A percentile compares a stretch with the other conserved stretches of the same genome.
phyloP scores from a whole-genome alignment of 2,113 vertebrate genomes.

The Gasterosteus aculeatus region DNA sequence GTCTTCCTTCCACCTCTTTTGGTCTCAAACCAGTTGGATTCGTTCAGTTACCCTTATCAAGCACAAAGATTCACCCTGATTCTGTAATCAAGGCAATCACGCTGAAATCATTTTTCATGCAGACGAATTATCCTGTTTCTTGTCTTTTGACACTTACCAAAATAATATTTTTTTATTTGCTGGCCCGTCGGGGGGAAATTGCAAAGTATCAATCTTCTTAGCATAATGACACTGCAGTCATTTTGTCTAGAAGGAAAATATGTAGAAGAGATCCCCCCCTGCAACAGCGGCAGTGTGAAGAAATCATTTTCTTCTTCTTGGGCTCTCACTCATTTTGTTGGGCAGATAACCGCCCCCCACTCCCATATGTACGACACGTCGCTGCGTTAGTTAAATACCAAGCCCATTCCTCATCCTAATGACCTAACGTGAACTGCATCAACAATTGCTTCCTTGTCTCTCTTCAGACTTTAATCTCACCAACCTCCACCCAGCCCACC shows the following conservation, averaged over 20 bases:
- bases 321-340: slow-evolving; percentile 42
- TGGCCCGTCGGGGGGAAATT: slow-evolving; percentile 51
- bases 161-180: slow-evolving; percentile 42
- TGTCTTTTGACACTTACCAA: slow-evolving; percentile 6
- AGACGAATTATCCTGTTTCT: slow-evolving; percentile 10
- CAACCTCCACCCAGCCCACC: slow-evolving; percentile 35
- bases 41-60: slow-evolving; percentile 32
- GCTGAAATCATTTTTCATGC: slow-evolving; percentile 12
- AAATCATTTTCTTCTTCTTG: slow-evolving; percentile 33
- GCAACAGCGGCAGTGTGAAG: slow-evolving; percentile 49
- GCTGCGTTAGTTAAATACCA: slow-evolving; percentile 78
- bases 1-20: slow-evolving; percentile 27
- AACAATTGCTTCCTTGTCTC: slow-evolving; percentile 65
- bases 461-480: slow-evolving; percentile 66
- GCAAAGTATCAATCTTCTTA: slow-evolving; percentile 21
- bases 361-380: slow-evolving; percentile 64
- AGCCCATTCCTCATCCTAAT: slow-evolving; percentile 79
- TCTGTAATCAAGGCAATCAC: slow-evolving; percentile 17
- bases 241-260: slow-evolving; percentile 1
- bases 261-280: slow-evolving; percentile 25
- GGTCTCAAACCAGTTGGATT: slow-evolving; percentile 33
- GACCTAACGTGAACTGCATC: slow-evolving; percentile 68
- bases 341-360: slow-evolving; percentile 43
- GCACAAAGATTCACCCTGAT: slow-evolving; percentile 21
- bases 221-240: slow-evolving; percentile 19